These are phyloP conservation scores for Calephelis nemesis DNA, from an alignment of 1,140 invertebrate genomes.

Conservation along the genomic window DNA sequence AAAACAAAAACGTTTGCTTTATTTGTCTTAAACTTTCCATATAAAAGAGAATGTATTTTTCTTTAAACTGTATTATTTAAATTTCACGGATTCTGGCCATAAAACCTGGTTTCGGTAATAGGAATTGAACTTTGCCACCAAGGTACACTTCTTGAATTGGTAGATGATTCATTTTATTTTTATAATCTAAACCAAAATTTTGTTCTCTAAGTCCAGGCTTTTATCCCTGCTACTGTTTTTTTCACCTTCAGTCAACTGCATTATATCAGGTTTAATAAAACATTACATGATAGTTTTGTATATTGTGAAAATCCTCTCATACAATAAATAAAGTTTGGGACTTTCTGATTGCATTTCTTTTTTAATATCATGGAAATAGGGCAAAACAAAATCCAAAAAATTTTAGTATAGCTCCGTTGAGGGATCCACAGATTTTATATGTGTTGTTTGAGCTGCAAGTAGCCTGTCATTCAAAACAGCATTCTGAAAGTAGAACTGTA, in stretches of 20 bases:
- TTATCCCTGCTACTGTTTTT: neutral
- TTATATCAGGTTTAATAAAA: neutral
- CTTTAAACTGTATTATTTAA: neutral
- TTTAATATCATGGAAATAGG: constrained; percentile 41
- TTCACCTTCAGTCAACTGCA: constrained; percentile 3
- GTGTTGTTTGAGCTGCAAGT: constrained; percentile 38
- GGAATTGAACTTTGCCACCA: neutral
- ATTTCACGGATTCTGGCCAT: neutral
- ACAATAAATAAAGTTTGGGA: neutral
- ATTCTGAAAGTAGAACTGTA: constrained; percentile 52
- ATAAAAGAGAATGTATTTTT: constrained; percentile 1
- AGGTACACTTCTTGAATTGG: too few relatives aligned
- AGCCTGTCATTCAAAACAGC: constrained; percentile 32
- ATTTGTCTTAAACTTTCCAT: neutral
- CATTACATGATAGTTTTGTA: neutral
- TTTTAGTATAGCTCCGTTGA: constrained; percentile 43
- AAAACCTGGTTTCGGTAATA: neutral
- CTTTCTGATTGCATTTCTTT: constrained; percentile 26
- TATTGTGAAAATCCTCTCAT: neutral
- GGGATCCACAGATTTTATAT: constrained; percentile 36
- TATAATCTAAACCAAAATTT: neutral
- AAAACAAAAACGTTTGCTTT: constrained; percentile 2
- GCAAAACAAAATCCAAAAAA: constrained; percentile 47
- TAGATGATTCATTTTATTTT: neutral
- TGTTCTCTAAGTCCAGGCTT: neutral